Evolutionary conservation across 2,797 vertebrate species (phyloP).

Genomic region (Apogon talboti): DNA sequence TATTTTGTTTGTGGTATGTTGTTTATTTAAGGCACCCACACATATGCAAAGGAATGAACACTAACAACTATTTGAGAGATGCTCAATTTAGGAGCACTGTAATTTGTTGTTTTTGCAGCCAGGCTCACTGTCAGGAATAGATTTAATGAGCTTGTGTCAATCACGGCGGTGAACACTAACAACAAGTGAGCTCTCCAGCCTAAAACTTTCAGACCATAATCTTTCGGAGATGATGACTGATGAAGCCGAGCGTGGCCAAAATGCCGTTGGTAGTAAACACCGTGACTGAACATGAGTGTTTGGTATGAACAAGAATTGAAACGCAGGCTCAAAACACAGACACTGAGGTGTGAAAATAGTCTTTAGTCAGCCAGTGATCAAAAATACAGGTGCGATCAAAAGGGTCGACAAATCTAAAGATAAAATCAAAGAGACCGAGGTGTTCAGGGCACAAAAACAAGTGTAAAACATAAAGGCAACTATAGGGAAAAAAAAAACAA

Average conservation of each 20-base stretch:
- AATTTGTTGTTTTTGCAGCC: conserved; percentile 38
- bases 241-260: background rate
- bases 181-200: background rate
- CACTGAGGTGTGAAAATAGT: background rate
- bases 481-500: background rate
- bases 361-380: background rate
- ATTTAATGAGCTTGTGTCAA: conserved; percentile 24
- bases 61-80: conserved; percentile 16
- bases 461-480: no score
- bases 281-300: no score
- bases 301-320: background rate
- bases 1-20: conserved; percentile 38
- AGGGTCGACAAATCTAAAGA: background rate
- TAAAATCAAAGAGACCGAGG: conserved; percentile 1
- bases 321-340: background rate
- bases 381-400: conserved; percentile 16
- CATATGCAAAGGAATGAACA: conserved; percentile 1
- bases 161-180: conserved; percentile 2
- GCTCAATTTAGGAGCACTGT: conserved; percentile 35
- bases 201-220: background rate
- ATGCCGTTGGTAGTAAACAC: background rate
- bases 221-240: background rate
- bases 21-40: conserved; percentile 44
- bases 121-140: conserved; percentile 9
- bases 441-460: conserved; percentile 3